Base-by-base conservation (phyloP, 2,888 invertebrate genomes). In the Muschampia plurimacula region DNA sequence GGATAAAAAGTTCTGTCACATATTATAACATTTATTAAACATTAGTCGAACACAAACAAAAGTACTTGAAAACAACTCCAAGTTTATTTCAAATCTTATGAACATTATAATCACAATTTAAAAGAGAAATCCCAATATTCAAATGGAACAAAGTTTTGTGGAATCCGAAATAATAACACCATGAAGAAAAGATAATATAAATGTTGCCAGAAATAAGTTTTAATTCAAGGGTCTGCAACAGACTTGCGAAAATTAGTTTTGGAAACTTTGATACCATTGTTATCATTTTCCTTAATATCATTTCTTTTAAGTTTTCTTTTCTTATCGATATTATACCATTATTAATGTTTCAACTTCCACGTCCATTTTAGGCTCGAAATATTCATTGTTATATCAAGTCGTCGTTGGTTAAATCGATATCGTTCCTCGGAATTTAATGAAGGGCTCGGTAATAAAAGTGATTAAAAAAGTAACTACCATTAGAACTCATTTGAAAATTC, bases 211-310 rank as follows among this genome's bases (percentile, higher is more conserved):
- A 64, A 44, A 64, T 6, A 64, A 64, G 63, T 64, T 60, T 68
- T 60, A 60, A 68, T 60, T 62, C 60, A 15, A 60, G 49, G 49
- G 28, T 7, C 49, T 60, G 68, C 60, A 15, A 68, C 32, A 32
- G 59, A 67, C 59, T 46, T 32, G 68, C 32, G 68, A 60, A 46
- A 68, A 68, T 68, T 68, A 60, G 46, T 68, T 60, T 60, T 6
- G 9, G 60, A 44, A 68, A 68, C 46, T 68, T 60, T 15, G 57
- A 55, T 9, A 44, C 22, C 41, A 15, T n/a, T 68, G 55, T 60
- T 41, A 9, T 46, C 32, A n/a, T 41, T n/a, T 22, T 41, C 28
- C 8, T n/a, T 36, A 60, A 62, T 60, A 32, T 49, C 22, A 22
- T 0, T 0, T 22, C 22, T 68, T 49, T 49, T 49, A 6, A 36